Evolutionary conservation across 1,140 invertebrate species (phyloP), one percentile per base, ranked within the genome.

Genomic region (Batillaria attramentaria): DNA sequence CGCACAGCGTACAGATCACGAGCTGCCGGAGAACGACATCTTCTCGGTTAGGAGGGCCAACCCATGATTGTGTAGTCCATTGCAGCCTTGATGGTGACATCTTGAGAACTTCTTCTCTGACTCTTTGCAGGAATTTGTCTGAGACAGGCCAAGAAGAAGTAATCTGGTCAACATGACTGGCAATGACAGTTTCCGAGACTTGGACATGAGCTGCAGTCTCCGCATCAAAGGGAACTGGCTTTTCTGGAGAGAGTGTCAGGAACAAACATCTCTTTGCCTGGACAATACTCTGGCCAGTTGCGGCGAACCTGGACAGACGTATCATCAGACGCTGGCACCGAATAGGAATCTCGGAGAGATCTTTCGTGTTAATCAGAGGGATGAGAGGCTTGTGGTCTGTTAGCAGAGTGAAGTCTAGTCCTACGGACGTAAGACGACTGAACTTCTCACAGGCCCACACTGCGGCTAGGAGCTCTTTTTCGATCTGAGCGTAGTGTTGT

Each of bases 391-490:
- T 87, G 39, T 90, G 86, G 74, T 91, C 90, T 10, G 86, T 90
- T 62, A 60, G 10, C 3, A 90, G 66, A 46, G 66, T 78, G 37
- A 87, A 82, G 5, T 85, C 79, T 28, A 84, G 84, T 68, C 90
- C 92, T 80, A 84, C 90, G 6, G 93, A 69, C 82, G 91, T 93
- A n/a, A n/a, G n/a, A 57, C 91, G 80, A 28, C 91, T 84, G 85
- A 93, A 93, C 84, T 92, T 92, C 72, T 90, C 88, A 28, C 93
- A 89, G 1, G 89, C 90, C 85, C 89, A 93, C 0, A 93, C 80
- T n/a, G 92, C 86, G 10, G 91, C 90, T n/a, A 92, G 81, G 8
- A 89, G 92, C 87, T 94, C 92, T 85, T 90, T 92, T 60, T 94
- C 92, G 37, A 93, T 91, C 79, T 92, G 91, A 20, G 90, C 84